Conservation (phyloP, 2,113 vertebrate genomes). For the Gobiocypris rarus region DNA sequence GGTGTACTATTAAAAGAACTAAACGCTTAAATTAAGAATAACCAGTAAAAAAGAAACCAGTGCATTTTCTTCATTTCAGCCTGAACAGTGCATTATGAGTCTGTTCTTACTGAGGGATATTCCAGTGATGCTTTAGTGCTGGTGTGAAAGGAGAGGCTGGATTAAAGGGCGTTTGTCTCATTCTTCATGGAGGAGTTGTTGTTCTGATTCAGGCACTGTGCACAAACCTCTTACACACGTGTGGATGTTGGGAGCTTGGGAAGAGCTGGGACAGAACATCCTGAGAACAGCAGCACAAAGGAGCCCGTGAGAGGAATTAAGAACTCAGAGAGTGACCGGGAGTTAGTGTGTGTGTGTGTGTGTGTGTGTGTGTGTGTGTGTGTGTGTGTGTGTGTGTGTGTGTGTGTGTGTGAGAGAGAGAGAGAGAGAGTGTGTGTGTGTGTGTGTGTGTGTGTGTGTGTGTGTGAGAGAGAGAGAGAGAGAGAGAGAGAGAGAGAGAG, state of each 20-base stretch:
- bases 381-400: too few species aligned
- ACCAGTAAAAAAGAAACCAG: neutral
- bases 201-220: neutral
- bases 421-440: too few species aligned
- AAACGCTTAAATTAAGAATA: neutral
- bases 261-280: conserved; percentile 42
- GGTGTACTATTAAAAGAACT: neutral
- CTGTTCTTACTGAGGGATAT: neutral
- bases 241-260: conserved; percentile 7
- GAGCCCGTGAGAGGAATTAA: conserved; percentile 72
- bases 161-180: conserved; percentile 7
- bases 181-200: conserved; percentile 10
- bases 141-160: neutral
- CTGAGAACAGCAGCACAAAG: conserved; percentile 31
- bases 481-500: too few species aligned
- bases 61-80: neutral
- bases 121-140: neutral
- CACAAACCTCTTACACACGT: conserved; percentile 19
- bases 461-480: too few species aligned
- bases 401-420: too few species aligned
- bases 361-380: too few species aligned
- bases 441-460: too few species aligned
- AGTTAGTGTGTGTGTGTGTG: too few species aligned
- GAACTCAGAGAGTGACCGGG: neutral
- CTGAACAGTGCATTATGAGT: neutral